Evolutionary conservation across 2,888 invertebrate genomes (phyloP).

Genomic region (Protonemura montana): DNA sequence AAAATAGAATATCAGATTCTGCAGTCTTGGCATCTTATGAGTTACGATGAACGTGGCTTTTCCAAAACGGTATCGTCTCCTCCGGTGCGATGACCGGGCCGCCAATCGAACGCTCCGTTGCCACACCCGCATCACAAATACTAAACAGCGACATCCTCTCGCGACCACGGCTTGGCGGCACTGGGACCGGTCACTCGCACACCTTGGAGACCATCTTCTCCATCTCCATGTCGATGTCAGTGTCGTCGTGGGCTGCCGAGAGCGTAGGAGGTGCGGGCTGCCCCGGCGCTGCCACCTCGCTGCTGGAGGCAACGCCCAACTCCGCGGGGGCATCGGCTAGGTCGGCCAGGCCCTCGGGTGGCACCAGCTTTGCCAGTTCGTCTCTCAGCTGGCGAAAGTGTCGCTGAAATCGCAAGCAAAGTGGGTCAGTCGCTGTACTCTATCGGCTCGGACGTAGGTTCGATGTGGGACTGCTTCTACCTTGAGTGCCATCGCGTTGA

Average conservation of each 20-base stretch:
- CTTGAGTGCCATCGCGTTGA: conserved; percentile 78
- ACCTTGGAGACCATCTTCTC: conserved; percentile 79
- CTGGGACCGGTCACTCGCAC: conserved; percentile 61
- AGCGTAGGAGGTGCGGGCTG: conserved; percentile 50
- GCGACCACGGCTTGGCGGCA: background rate
- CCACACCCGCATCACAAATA: background rate
- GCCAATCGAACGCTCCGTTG: too few species aligned
- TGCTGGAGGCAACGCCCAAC: conserved; percentile 48
- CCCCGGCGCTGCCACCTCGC: conserved; percentile 43
- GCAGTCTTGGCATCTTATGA: background rate
- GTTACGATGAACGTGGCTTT: background rate
- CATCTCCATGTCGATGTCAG: conserved; percentile 76
- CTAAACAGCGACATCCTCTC: background rate
- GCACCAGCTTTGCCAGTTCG: conserved; percentile 82
- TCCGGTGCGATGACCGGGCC: too few species aligned
- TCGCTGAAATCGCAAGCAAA: conserved; percentile 63
- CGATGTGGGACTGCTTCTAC: conserved; percentile 57
- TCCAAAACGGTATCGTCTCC: too few species aligned
- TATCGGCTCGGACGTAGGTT: too few species aligned
- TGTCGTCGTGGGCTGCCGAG: conserved; percentile 55
- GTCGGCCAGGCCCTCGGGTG: conserved; percentile 78
- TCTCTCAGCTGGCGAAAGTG: conserved; percentile 85
- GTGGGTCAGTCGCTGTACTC: too few species aligned
- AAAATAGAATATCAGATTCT: conserved; percentile 12
- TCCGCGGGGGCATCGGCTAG: conserved; percentile 58